Base-by-base conservation (phyloP, 2,888 invertebrate genomes). In the Nysson spinosus region DNA sequence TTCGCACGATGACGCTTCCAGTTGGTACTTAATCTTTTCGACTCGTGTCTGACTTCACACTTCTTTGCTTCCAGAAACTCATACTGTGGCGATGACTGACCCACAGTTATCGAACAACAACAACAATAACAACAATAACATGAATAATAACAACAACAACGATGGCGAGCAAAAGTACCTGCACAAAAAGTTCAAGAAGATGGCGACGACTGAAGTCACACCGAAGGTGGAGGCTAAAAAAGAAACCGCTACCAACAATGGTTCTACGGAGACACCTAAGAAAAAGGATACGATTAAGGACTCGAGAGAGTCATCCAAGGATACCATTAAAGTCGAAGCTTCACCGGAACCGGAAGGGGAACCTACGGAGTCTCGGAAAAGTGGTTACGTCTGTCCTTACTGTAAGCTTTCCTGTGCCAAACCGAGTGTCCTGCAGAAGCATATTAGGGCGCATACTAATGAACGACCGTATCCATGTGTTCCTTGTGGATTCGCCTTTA, bases 161-260 rank as follows among this genome's bases (percentile, higher is more conserved):
- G 81, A 84, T 85, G 83, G 82, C 72, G 92, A 92, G 83, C 91
- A 91, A 83, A 94, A 93, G 87, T 96, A 96, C 89, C 90, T 95
- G 87, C 96, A 96, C 88, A 96, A 96, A 88, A 96, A 96, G 88
- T 96, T 96, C 88, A 96, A 96, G 89, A 95, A 96, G 88, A 92
- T 95, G 90, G 95, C 93, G 86, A 92, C 91, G 80, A 88, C 87
- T 47, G 86, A 78, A 70, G 82, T 81, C 65, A 61, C 77, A 68
- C 72, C 80, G 58, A 71, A 74, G 76, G 82, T 79, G 72, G 82
- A 83, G 72, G 67, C 79, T 54, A 83, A 80, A 76, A 85, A 81
- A 76, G 80, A 77, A 60, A 50, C 47, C 19, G 34, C 61, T 47
- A 50, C 62, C 20, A 65, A 46, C 37, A 61, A 52, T 52, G 57